Conservation (phyloP, 2,888 invertebrate genomes). For the Cephus spinipes region DNA sequence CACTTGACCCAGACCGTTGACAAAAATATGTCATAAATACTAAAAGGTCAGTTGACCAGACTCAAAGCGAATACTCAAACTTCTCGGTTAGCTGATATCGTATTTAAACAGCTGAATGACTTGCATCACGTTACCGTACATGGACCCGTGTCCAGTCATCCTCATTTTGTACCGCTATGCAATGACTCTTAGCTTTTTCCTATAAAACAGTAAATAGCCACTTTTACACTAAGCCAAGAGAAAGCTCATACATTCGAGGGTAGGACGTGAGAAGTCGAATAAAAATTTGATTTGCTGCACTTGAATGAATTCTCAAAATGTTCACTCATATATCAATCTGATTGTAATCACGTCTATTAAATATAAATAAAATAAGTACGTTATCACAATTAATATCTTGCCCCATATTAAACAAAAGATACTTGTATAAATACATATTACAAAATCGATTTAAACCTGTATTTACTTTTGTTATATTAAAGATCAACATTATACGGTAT, state of each 20-base stretch:
- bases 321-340: background rate
- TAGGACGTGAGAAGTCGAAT: background rate
- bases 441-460: background rate
- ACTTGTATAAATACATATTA: background rate
- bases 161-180: background rate
- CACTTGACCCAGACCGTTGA: background rate
- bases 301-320: background rate
- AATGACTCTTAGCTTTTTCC: background rate
- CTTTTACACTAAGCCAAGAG: background rate
- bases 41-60: background rate
- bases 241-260: background rate
- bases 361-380: background rate
- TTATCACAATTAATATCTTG: background rate
- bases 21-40: background rate
- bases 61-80: background rate
- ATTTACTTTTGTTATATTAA: too few relatives aligned
- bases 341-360: background rate
- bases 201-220: background rate
- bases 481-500: background rate
- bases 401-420: background rate
- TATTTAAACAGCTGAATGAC: background rate
- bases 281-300: background rate
- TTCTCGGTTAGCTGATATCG: background rate
- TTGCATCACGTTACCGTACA: background rate
- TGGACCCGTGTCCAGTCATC: background rate